Conservation (phyloP, 2,797 vertebrate genomes). For the Xenentodon cancila region DNA sequence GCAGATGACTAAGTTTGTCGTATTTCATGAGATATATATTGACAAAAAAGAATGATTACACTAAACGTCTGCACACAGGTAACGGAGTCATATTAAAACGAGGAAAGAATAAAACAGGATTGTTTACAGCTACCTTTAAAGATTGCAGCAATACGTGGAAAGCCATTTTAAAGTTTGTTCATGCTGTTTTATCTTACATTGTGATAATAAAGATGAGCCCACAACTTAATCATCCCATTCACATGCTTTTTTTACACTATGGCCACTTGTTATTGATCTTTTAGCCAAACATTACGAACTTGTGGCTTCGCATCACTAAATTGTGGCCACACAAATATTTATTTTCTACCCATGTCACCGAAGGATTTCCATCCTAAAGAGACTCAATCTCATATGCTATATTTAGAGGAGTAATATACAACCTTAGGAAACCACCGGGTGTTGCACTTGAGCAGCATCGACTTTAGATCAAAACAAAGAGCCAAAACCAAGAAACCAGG, state of each 20-base stretch:
- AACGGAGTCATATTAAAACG: too few relatives aligned
- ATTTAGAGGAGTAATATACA: background rate
- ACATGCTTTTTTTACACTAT: background rate
- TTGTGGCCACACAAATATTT: conserved; percentile 1
- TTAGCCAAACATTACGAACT: conserved; percentile 1
- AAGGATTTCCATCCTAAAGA: background rate
- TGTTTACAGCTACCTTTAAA: background rate
- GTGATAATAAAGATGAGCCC: conserved; percentile 1
- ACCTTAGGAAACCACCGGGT: conserved; percentile 10
- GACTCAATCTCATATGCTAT: background rate
- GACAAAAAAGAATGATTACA: too few relatives aligned
- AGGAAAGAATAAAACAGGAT: too few relatives aligned
- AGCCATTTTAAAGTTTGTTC: background rate
- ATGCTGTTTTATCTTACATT: background rate
- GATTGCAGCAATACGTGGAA: background rate
- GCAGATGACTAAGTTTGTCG: too few relatives aligned
- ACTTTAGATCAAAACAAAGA: background rate
- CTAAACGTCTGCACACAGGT: too few relatives aligned
- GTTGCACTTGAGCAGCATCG: conserved; percentile 16
- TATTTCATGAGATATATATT: too few relatives aligned
- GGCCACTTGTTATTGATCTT: background rate
- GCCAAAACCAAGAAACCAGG: background rate
- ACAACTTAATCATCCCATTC: conserved; percentile 1
- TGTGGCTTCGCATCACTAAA: conserved; percentile 2
- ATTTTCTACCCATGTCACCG: conserved; percentile 6